Evolutionary conservation across 2,888 invertebrate species (phyloP), one percentile per base, ranked within the genome.

Genomic region (Clanis bilineata): DNA sequence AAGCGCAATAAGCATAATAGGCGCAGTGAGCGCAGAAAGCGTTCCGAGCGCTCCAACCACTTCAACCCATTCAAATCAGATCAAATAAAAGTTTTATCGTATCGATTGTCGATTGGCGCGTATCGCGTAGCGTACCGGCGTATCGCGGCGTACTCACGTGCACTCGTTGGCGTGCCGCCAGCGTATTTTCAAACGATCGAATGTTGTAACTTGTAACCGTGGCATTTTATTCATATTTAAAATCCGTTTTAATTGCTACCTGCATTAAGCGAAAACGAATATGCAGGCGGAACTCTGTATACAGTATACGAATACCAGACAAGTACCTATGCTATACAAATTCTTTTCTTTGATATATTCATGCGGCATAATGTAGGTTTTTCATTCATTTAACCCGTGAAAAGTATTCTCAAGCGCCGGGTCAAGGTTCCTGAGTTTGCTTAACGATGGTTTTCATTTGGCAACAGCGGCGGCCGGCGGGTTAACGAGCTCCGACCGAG

Each of bases 11-110:
- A 51, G 51, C 32, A 32, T 28, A 45, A 23, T 6, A 23, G 25
- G 45, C 45, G n/a, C 12, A 25, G 22, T 44, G 44, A 44, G 44
- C 44, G 44, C 44, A 25, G 51, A 32, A 51, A 51, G 51, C 18
- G 28, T 10, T 51, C 28, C 32, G 51, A 51, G 28, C 51, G 10
- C 32, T 51, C 32, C 18, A 51, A 51, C 51, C 51, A 51, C 56
- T 56, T 25, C 15, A 56, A 38, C 39, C 77, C 78, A 85, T 85
- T 85, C 85, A 84, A 86, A 86, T 86, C 70, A 72, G 77, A 85
- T 87, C 85, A 77, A 86, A 88, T 88, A 87, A 88, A 85, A 85
- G 75, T 84, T 81, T 83, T 80, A 84, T 85, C 75, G 76, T 76
- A 87, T 87, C 81, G 87, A 83, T 85, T 84, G 70, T 43, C 60